Conservation (phyloP, 2,113 vertebrate genomes). For the Dipodomys ordii region DNA sequence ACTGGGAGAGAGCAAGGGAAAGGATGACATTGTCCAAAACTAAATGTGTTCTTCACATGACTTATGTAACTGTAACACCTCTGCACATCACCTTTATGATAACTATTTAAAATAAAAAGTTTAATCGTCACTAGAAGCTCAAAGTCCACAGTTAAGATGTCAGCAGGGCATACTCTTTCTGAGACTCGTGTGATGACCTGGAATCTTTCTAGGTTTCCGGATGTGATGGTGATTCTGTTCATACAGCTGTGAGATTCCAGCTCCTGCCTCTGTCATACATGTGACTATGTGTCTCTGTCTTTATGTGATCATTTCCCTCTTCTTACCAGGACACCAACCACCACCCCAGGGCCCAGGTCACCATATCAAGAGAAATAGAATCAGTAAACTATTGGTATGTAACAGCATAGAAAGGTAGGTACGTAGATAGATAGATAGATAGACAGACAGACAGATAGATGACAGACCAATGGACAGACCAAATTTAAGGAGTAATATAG, state of each 20-base stretch:
- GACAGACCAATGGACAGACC: neutral
- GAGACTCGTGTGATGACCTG: neutral
- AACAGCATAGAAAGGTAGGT: neutral
- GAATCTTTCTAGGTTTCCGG: neutral
- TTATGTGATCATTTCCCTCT: neutral
- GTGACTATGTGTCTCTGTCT: neutral
- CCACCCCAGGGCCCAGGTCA: neutral
- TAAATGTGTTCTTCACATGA: too few species aligned
- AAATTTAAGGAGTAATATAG: neutral
- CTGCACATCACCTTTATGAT: too few species aligned
- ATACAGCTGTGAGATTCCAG: neutral
- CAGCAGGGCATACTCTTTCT: neutral
- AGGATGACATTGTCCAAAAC: too few species aligned
- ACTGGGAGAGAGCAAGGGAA: too few species aligned
- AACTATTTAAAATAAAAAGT: too few species aligned
- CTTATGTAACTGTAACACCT: too few species aligned
- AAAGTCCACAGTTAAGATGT: neutral
- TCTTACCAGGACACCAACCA: neutral
- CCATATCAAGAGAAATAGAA: neutral
- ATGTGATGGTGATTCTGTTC: neutral
- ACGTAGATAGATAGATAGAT: too few species aligned
- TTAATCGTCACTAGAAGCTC: too few species aligned
- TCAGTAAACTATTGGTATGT: neutral
- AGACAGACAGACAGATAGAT: neutral
- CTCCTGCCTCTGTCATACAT: neutral